Evolutionary conservation across 1,140 invertebrate species (phyloP).

Genomic region (Drosophila lacertosa): DNA sequence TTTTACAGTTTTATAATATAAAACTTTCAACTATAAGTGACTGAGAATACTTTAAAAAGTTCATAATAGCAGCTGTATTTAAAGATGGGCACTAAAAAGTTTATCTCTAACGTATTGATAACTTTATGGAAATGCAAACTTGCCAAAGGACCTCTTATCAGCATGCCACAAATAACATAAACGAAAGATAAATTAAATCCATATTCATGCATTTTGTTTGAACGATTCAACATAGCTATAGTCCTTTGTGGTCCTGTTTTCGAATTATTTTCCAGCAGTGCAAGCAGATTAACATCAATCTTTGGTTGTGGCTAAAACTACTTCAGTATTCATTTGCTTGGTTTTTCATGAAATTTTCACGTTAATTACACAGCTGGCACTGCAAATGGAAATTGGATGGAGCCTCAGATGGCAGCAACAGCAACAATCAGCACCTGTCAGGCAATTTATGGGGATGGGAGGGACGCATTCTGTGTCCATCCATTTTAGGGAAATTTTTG

Average conservation of each 20-base stretch:
- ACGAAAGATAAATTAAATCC: no score
- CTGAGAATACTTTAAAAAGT: no score
- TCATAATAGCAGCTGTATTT: no score
- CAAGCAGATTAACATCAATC: slow-evolving; percentile 11
- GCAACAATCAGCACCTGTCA: slow-evolving; percentile 50
- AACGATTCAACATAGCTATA: no score
- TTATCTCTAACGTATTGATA: no score
- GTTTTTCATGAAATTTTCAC: slow-evolving; percentile 58
- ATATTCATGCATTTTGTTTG: no score
- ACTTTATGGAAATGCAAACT: no score
- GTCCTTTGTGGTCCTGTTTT: neutral
- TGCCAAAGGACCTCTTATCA: no score
- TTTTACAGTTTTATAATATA: neutral
- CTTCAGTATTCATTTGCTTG: neutral
- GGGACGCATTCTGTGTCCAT: slow-evolving; percentile 54
- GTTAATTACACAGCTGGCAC: slow-evolving; percentile 70
- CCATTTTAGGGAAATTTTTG: slow-evolving; percentile 71
- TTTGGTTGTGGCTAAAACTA: neutral
- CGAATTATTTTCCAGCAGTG: neutral
- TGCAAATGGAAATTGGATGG: slow-evolving; percentile 13
- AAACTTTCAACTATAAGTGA: no score
- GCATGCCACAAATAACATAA: no score
- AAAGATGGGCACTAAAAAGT: no score
- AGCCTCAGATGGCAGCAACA: slow-evolving; percentile 11
- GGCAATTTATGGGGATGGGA: neutral